Conservation (phyloP, 1,140 invertebrate genomes). For the Musca vetustissima region DNA sequence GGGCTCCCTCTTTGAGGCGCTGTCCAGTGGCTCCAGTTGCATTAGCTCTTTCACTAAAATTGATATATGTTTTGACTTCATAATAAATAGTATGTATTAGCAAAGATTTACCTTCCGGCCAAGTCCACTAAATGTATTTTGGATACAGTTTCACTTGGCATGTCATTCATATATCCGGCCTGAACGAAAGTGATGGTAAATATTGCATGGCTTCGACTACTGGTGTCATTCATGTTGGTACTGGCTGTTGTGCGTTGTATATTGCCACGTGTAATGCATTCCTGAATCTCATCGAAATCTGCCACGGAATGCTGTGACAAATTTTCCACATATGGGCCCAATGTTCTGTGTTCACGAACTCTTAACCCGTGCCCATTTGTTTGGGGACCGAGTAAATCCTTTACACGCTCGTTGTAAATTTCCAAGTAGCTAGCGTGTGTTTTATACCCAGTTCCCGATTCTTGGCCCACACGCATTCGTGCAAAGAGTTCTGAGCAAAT, state of each 20-base stretch:
- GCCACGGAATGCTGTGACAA: conserved; percentile 82
- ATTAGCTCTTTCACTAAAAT: conserved; percentile 78
- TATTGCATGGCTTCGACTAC: conserved; percentile 93
- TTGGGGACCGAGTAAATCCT: conserved; percentile 76
- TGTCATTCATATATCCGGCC: conserved; percentile 77
- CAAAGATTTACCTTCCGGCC: conserved; percentile 70
- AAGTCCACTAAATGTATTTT: conserved; percentile 88
- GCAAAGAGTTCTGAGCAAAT: conserved; percentile 80
- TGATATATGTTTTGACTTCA: not conserved
- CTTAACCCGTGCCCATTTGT: conserved; percentile 71
- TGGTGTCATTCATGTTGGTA: conserved; percentile 85
- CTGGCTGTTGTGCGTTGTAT: conserved; percentile 77
- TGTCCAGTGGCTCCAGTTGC: conserved; percentile 84
- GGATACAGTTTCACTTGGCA: conserved; percentile 85
- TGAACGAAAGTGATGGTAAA: conserved; percentile 91
- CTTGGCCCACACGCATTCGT: conserved; percentile 74
- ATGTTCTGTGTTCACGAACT: conserved; percentile 88
- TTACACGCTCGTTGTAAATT: conserved; percentile 90
- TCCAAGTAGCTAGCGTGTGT: conserved; percentile 86
- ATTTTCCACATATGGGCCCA: conserved; percentile 93
- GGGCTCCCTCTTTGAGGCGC: conserved; percentile 84
- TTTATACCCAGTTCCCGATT: conserved; percentile 78
- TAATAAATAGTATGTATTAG: not conserved
- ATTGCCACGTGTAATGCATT: conserved; percentile 77
- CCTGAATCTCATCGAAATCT: conserved; percentile 81